Conservation (phyloP, 2,888 invertebrate genomes). For the Mamestra brassicae region DNA sequence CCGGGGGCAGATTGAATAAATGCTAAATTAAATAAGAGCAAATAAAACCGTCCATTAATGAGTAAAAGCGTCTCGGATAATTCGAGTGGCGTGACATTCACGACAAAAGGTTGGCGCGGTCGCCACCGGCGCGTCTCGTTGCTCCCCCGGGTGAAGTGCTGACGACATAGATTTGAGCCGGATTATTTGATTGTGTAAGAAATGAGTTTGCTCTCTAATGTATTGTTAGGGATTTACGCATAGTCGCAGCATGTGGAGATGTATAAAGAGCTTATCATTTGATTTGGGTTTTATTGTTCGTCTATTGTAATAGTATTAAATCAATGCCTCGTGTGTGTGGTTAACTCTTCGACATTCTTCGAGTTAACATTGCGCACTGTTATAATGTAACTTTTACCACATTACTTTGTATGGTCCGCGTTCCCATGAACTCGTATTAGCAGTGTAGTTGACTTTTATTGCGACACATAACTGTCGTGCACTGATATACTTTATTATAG, state of each 20-base stretch:
- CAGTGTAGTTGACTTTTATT: constrained; percentile 46
- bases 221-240: constrained; percentile 63
- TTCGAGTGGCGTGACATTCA: constrained; percentile 83
- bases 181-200: constrained; percentile 80
- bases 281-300: constrained; percentile 49
- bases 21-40: constrained; percentile 91
- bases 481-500: constrained; percentile 36
- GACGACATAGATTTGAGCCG: constrained; percentile 72
- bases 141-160: constrained; percentile 72
- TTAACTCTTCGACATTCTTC: neutral
- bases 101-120: constrained; percentile 79
- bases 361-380: constrained; percentile 4
- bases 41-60: constrained; percentile 89
- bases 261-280: constrained; percentile 57
- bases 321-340: constrained; percentile 20
- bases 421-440: constrained; percentile 41
- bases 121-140: constrained; percentile 63
- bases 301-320: constrained; percentile 53
- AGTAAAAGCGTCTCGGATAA: constrained; percentile 86
- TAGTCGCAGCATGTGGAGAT: constrained; percentile 48
- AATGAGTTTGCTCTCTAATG: constrained; percentile 70
- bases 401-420: constrained; percentile 21
- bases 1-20: constrained; percentile 90
- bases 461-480: constrained; percentile 32
- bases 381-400: constrained; percentile 14